phyloP scores from a whole-genome alignment of 2,797 vertebrate genomes.

The Phrynocephalus guinanensis region DNA sequence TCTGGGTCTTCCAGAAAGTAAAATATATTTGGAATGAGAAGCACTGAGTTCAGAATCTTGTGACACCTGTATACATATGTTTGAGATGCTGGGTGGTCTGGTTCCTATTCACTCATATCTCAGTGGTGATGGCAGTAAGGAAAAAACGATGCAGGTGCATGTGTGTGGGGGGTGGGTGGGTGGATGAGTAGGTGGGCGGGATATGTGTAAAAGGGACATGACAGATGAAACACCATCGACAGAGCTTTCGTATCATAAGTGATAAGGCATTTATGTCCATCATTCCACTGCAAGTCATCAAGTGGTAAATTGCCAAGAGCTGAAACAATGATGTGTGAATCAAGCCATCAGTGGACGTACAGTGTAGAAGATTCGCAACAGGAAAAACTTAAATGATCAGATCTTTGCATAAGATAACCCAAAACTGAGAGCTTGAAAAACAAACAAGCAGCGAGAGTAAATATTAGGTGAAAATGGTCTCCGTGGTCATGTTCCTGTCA shows the following conservation, averaged over 20 bases:
- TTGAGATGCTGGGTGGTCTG: constrained; percentile 6
- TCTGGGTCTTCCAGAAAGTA: not conserved
- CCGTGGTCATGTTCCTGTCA: constrained; percentile 66
- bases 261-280: not conserved
- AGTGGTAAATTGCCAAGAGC: not conserved
- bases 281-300: not conserved
- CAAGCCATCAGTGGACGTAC: not conserved
- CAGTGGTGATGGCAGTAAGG: not conserved
- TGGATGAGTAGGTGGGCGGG: no score
- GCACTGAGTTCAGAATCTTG: constrained; percentile 26
- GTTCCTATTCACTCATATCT: not conserved
- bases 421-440: constrained; percentile 45
- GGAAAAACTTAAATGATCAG: constrained; percentile 35
- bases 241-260: not conserved
- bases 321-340: not conserved
- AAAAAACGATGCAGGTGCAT: not conserved
- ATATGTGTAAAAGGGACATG: not conserved
- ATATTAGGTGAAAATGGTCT: constrained; percentile 72
- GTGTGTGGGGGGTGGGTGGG: not conserved
- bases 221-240: not conserved
- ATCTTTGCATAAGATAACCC: constrained; percentile 64
- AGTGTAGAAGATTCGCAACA: not conserved
- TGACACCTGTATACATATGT: constrained; percentile 49
- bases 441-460: constrained; percentile 67
- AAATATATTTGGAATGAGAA: not conserved